Conservation (phyloP, 2,797 vertebrate species). For the Clarias platycephalus region DNA sequence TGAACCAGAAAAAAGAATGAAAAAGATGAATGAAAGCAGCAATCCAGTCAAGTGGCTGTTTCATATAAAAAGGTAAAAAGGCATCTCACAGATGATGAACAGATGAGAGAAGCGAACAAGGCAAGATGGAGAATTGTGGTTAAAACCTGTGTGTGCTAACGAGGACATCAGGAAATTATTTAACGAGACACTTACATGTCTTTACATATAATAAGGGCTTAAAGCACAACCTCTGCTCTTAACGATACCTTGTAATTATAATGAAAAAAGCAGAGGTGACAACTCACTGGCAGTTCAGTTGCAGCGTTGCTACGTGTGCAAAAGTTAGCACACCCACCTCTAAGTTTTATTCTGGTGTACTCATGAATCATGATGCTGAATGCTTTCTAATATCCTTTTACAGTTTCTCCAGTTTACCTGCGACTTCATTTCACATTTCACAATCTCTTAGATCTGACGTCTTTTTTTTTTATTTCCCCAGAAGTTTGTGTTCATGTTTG, state of each 20-base stretch:
- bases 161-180: neutral
- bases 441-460: too few species aligned
- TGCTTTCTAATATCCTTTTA: too few species aligned
- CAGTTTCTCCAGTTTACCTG: too few species aligned
- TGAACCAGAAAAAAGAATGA: neutral
- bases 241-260: neutral
- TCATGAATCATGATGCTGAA: neutral
- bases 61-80: neutral
- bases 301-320: neutral
- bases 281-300: neutral
- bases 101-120: neutral
- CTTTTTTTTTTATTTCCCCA: too few species aligned
- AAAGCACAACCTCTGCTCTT: neutral
- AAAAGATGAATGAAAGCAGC: neutral
- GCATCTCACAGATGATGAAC: neutral
- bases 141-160: neutral
- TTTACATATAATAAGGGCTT: neutral
- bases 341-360: neutral
- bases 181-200: neutral
- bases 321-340: neutral
- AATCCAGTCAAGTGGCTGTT: conserved; percentile 10
- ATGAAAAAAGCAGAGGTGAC: neutral
- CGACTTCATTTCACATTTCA: too few species aligned
- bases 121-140: neutral
- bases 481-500: too few species aligned